phyloP scores from a whole-genome alignment of 2,888 invertebrate species.

The Yponomeuta sedellus region DNA sequence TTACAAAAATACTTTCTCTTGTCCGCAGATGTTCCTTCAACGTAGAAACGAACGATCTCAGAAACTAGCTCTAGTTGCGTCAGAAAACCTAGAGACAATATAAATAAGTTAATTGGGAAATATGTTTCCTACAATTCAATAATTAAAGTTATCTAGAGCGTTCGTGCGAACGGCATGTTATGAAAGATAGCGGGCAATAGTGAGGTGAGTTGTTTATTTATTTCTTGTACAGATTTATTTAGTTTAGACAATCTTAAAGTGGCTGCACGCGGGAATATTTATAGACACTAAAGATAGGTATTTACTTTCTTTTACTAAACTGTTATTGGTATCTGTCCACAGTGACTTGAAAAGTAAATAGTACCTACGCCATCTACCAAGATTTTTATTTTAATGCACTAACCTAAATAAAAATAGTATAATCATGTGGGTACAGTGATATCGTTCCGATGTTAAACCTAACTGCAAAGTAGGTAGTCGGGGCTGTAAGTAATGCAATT shows the following conservation, averaged over 20 bases:
- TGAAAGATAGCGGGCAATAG: neutral
- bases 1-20: constrained; percentile 31
- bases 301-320: too few relatives aligned
- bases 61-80: constrained; percentile 46
- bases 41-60: constrained; percentile 45
- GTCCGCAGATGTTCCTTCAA: constrained; percentile 40
- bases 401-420: too few relatives aligned
- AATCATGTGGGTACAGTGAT: too few relatives aligned
- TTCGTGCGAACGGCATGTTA: neutral
- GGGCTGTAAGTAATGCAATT: too few relatives aligned
- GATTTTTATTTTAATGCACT: too few relatives aligned
- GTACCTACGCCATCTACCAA: too few relatives aligned
- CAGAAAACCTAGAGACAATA: constrained; percentile 23
- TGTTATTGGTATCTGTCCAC: too few relatives aligned
- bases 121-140: neutral
- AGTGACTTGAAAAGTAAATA: too few relatives aligned
- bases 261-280: too few relatives aligned
- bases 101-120: constrained; percentile 26
- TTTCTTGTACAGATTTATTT: neutral
- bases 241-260: neutral
- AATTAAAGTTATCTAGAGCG: neutral
- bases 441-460: too few relatives aligned
- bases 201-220: neutral
- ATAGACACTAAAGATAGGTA: too few relatives aligned
- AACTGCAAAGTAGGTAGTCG: too few relatives aligned